Evolutionary conservation across 2,113 vertebrate species (phyloP).

Genomic region (Epinephelus fuscoguttatus): DNA sequence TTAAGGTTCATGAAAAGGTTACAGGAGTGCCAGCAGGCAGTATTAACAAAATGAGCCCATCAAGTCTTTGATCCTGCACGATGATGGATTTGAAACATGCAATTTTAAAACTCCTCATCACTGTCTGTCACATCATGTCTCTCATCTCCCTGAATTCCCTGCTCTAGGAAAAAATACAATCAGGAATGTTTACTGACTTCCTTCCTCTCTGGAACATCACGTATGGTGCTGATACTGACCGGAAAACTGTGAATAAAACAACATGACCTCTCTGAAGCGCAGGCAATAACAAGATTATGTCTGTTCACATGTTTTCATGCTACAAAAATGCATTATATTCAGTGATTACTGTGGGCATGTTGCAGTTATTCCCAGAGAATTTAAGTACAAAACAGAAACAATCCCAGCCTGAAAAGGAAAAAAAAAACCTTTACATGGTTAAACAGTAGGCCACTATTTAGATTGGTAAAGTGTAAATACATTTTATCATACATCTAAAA

Average conservation of each 20-base stretch:
- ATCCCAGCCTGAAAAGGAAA: neutral
- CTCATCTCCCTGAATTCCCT: neutral
- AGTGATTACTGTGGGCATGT: neutral
- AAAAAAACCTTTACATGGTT: neutral
- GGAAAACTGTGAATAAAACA: constrained; percentile 22
- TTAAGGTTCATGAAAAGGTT: constrained; percentile 53
- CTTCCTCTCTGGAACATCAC: constrained; percentile 19
- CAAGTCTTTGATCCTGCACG: neutral
- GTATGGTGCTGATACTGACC: neutral
- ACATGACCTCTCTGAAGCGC: neutral
- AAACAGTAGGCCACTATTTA: neutral
- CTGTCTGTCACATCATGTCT: neutral
- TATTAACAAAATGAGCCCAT: neutral
- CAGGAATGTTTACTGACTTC: constrained; percentile 32
- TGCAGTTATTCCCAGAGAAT: neutral
- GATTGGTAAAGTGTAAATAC: neutral
- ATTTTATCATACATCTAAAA: neutral
- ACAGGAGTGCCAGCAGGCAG: neutral
- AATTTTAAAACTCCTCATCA: neutral
- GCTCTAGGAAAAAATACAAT: neutral
- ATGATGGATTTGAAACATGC: neutral
- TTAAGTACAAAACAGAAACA: neutral
- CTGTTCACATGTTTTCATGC: constrained; percentile 20
- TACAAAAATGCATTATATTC: neutral
- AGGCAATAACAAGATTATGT: constrained; percentile 6